Conservation (phyloP, 30 jellyfish, hydroid and myxozoan species). For the Cassiopea andromeda region DNA sequence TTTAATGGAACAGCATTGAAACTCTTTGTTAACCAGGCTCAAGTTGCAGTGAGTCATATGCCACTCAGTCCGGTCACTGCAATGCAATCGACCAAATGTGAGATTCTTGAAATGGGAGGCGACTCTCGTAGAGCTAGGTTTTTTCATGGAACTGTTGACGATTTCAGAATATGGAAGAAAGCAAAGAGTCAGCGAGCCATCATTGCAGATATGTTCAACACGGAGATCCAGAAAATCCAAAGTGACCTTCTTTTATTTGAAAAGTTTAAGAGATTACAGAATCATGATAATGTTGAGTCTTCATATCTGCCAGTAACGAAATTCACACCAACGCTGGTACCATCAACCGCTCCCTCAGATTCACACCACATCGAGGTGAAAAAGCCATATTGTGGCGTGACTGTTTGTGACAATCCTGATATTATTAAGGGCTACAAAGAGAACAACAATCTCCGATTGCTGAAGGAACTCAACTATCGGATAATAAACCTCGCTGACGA, state of each 20-base stretch:
- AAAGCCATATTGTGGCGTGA: conserved; percentile 83
- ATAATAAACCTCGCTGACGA: conserved; percentile 72
- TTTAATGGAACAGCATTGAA: conserved; percentile 76
- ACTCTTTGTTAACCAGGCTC: conserved; percentile 80
- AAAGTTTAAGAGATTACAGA: conserved; percentile 44
- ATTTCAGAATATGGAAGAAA: conserved; percentile 67
- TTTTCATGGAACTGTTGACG: conserved; percentile 85
- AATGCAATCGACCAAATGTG: conserved; percentile 46
- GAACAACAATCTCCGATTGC: conserved; percentile 22
- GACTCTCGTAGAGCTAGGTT: conserved; percentile 52
- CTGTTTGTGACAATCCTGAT: conserved; percentile 92
- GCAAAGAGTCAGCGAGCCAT: conserved; percentile 80
- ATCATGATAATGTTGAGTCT: conserved; percentile 19
- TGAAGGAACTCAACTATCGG: conserved; percentile 69
- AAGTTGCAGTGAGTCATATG: conserved; percentile 77
- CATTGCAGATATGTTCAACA: conserved; percentile 16
- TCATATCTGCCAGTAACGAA: conserved; percentile 55
- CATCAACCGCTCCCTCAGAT: conserved; percentile 48
- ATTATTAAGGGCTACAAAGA: conserved; percentile 71
- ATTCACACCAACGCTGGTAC: conserved; percentile 47
- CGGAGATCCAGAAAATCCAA: background rate
- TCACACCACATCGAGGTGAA: conserved; percentile 59
- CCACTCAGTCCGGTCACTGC: conserved; percentile 70
- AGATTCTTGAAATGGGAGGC: conserved; percentile 85
- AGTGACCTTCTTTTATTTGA: conserved; percentile 55